phyloP scores from a whole-genome alignment of 2,113 vertebrate species.

The Rissa tridactyla region DNA sequence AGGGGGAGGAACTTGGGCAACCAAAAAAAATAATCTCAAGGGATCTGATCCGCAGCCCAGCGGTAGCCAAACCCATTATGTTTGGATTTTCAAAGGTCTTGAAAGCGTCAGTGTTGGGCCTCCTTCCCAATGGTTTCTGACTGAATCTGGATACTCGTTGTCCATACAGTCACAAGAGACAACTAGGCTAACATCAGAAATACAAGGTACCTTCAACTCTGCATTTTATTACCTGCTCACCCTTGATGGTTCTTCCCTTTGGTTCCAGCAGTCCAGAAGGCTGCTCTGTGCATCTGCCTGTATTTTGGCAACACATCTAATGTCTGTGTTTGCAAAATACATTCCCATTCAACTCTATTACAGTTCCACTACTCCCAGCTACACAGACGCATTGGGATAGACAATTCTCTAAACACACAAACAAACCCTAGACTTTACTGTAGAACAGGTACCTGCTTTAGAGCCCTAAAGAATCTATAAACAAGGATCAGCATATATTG shows the following conservation, averaged over 20 bases:
- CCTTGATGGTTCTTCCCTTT: neutral
- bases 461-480: neutral
- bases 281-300: neutral
- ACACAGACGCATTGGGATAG: neutral
- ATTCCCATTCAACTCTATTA: constrained; percentile 22
- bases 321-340: constrained; percentile 43
- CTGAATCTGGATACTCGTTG: neutral
- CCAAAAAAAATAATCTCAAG: neutral
- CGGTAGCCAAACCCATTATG: neutral
- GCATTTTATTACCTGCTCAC: neutral
- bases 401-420: constrained; percentile 18
- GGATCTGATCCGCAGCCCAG: neutral
- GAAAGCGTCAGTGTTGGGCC: neutral
- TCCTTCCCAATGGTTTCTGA: neutral
- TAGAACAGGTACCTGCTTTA: constrained; percentile 25
- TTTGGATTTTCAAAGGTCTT: neutral
- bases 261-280: constrained; percentile 18
- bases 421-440: constrained; percentile 57
- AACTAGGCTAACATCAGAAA: neutral
- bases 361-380: constrained; percentile 10
- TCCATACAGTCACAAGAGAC: neutral
- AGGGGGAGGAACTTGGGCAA: neutral
- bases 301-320: constrained; percentile 52
- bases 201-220: neutral
- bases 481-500: neutral